These are phyloP conservation scores for Pantherophis guttatus DNA, from an alignment of 2,113 vertebrate genomes.

Conservation along the genomic window DNA sequence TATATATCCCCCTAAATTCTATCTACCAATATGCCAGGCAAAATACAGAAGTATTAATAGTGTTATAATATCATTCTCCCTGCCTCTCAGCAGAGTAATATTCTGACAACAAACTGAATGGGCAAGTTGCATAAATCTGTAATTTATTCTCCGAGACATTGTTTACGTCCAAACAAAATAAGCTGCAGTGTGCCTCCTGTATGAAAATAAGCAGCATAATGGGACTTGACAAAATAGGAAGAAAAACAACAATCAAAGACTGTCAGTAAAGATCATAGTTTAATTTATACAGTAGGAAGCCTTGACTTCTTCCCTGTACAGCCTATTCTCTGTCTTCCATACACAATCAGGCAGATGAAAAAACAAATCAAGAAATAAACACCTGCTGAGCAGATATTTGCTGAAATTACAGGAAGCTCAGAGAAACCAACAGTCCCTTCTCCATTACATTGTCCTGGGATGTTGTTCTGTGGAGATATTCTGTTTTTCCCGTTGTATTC, in stretches of 20 bases:
- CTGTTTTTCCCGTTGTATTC: neutral
- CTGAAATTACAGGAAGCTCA: constrained; percentile 32
- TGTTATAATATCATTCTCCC: constrained; percentile 33
- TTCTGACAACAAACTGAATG: constrained; percentile 41
- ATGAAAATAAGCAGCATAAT: constrained; percentile 30
- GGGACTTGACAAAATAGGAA: constrained; percentile 35
- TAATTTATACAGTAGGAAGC: constrained; percentile 48
- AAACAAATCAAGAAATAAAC: constrained; percentile 52
- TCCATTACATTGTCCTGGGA: too few relatives aligned
- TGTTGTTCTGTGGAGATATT: neutral
- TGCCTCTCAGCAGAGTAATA: constrained; percentile 29
- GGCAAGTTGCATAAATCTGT: constrained; percentile 34
- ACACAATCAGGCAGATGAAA: constrained; percentile 45
- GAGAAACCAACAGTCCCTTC: neutral
- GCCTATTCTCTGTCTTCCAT: constrained; percentile 44
- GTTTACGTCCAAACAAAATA: constrained; percentile 45
- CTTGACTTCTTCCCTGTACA: constrained; percentile 41
- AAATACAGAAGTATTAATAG: constrained; percentile 44
- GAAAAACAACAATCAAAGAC: constrained; percentile 29
- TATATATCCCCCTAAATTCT: constrained; percentile 40
- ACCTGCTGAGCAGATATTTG: constrained; percentile 32
- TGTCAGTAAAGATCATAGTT: constrained; percentile 42
- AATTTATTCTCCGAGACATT: constrained; percentile 45
- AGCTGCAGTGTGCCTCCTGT: constrained; percentile 37
- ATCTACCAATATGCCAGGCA: constrained; percentile 35